Evolutionary conservation across 2,888 invertebrate species (phyloP).

Genomic region (Cataglyphis albicans): DNA sequence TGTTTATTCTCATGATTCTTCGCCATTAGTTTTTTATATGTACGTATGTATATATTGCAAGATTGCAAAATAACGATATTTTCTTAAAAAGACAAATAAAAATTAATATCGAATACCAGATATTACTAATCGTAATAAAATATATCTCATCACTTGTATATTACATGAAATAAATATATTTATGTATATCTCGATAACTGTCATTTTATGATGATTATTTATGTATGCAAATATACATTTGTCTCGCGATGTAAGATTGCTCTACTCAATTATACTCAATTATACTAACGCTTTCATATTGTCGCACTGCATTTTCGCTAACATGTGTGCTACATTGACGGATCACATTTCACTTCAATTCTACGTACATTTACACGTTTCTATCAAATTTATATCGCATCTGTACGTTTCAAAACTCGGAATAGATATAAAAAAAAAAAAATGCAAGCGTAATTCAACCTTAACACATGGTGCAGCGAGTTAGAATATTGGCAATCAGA

Average conservation of each 20-base stretch:
- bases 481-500: not conserved
- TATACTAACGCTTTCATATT: constrained; percentile 9
- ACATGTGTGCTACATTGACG: not conserved
- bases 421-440: constrained; percentile 10
- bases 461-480: not conserved
- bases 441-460: not conserved
- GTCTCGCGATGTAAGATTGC: not conserved
- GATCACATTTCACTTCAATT: constrained; percentile 8
- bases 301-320: not conserved
- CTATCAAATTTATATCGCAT: not conserved
- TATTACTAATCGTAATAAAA: not conserved
- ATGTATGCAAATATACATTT: not conserved
- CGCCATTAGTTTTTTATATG: not conserved
- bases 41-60: not conserved
- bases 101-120: not conserved
- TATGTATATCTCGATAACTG: not conserved
- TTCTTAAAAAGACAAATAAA: not conserved
- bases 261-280: not conserved
- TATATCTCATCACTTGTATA: not conserved
- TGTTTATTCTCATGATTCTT: not conserved
- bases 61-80: not conserved
- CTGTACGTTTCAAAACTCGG: not conserved
- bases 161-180: not conserved
- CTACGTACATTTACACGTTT: too few species aligned
- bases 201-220: not conserved